Base-by-base conservation (phyloP, 2,888 invertebrate genomes). In the Therioaphis trifolii region DNA sequence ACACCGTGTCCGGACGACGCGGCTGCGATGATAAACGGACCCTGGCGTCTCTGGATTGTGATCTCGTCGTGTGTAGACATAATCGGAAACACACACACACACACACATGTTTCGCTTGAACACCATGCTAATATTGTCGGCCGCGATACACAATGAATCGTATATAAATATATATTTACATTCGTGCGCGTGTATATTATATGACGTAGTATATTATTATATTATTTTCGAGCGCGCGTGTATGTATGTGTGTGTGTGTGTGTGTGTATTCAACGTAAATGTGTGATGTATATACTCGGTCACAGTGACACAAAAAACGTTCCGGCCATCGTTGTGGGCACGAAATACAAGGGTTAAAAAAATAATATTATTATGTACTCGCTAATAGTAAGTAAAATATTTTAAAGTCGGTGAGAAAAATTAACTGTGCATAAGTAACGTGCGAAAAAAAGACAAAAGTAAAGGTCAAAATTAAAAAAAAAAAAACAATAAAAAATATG, bases 361-460 rank as follows among this genome's bases (percentile, higher is more conserved):
- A 35, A 63, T 24, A 46, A 61, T 35, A 35, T 35, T 35, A 35
- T 49, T 21, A 40, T 52, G 9, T 52, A 52, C 35, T 55, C 52
- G 49, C 61, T 82, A 82, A 27, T 9, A 43, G 46, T 24, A 82
- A 29, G 43, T 75, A 61, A 68, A 52, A 66, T 24, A n/a, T 24
- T 55, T 49, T 76, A 49, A 69, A 63, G 29, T 52, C 72, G 11
- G 63, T 82, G 72, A 82, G 63, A 82, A 74, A 61, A 74, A 72
- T 58, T 49, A 74, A 63, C 49, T 74, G 82, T 82, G 82, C 63
- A 52, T 74, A 74, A 61, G 29, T 80, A 80, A 80, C 29, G 82
- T 74, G 82, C 72, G 49, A 82, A 74, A 63, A 78, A 76, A 76
- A 77, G 24, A 69, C 40, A 52, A 27, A 75, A 58, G 68, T 66